phyloP scores from a whole-genome alignment of 2,113 vertebrate genomes.

The Catharus fuscescens region DNA sequence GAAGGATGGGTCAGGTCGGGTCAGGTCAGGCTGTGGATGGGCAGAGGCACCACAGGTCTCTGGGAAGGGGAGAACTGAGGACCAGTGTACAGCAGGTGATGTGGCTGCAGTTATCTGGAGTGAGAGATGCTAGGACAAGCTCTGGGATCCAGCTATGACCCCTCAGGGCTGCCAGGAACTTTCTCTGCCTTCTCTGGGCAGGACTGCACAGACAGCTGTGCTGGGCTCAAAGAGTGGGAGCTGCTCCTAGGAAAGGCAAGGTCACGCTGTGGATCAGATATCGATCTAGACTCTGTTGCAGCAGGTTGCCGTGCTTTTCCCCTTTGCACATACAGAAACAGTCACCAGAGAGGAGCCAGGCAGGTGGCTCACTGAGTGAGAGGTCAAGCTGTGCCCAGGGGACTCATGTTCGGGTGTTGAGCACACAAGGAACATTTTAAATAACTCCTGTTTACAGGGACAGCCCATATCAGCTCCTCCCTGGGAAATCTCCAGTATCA shows the following conservation, averaged over 20 bases:
- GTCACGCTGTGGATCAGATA: accelerated
- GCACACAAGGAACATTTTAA: neutral
- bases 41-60: accelerated
- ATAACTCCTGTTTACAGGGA: neutral
- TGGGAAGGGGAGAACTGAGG: accelerated
- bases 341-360: neutral
- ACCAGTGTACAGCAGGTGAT: accelerated
- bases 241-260: neutral
- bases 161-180: neutral
- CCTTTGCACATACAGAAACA: neutral
- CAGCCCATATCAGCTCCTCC: accelerated
- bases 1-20: neutral
- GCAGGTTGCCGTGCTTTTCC: neutral
- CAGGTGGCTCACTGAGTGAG: accelerated
- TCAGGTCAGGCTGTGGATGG: accelerated
- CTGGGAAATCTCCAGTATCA: neutral
- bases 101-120: neutral
- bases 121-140: neutral
- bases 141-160: neutral
- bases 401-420: neutral
- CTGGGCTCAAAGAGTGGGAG: accelerated
- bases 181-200: neutral
- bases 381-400: neutral
- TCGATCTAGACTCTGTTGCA: accelerated
- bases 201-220: neutral